phyloP scores from a whole-genome alignment of 2,888 invertebrate genomes.

The Drosophila picticornis region DNA sequence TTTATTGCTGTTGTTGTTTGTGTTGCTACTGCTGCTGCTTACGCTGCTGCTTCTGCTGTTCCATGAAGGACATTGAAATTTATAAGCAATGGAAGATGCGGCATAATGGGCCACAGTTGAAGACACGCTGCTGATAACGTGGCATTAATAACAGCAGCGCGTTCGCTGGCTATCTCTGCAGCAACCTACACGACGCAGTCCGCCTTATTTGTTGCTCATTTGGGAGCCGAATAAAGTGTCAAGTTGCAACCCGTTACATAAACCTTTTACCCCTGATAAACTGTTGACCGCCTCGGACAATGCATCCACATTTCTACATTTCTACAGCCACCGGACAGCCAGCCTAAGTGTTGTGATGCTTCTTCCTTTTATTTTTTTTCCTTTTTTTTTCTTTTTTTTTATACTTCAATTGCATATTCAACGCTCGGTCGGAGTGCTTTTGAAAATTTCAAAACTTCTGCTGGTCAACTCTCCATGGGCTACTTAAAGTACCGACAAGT shows the following conservation, averaged over 20 bases:
- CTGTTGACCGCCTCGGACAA: conserved; percentile 58
- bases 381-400: neutral
- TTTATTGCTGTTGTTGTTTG: conserved; percentile 35
- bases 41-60: neutral
- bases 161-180: conserved; percentile 61
- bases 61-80: conserved; percentile 54
- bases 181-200: conserved; percentile 32
- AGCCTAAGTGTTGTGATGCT: conserved; percentile 1
- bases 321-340: conserved; percentile 3
- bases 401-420: conserved; percentile 55
- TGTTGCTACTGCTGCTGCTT: neutral
- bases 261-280: conserved; percentile 59
- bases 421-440: conserved; percentile 37
- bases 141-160: conserved; percentile 68
- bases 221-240: conserved; percentile 62
- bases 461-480: conserved; percentile 49
- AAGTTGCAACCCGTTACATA: conserved; percentile 44
- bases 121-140: conserved; percentile 61
- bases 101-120: conserved; percentile 39
- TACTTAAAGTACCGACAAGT: conserved; percentile 54
- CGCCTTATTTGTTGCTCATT: conserved; percentile 65
- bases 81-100: conserved; percentile 47
- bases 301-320: conserved; percentile 50
- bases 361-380: too few relatives aligned
- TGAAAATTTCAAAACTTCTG: conserved; percentile 56